A percentile compares a stretch with the other conserved stretches of the same genome.
Evolutionary conservation across 2,888 invertebrate genomes (phyloP).

Genomic region (Rutpela maculata): DNA sequence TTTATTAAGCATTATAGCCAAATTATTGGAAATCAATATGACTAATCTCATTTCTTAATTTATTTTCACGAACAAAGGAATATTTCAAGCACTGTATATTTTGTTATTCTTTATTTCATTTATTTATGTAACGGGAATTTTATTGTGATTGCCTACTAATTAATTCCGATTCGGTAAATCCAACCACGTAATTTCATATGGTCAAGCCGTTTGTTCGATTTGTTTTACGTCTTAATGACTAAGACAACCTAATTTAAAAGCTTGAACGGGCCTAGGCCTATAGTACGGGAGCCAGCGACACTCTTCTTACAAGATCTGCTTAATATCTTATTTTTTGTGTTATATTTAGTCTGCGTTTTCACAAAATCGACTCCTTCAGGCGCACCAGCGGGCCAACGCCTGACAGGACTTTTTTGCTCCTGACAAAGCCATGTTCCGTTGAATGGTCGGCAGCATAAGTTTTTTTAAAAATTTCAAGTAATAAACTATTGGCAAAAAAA

Average conservation of each 20-base stretch:
- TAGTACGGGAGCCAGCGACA: too few species aligned
- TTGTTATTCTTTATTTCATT: conserved; percentile 5
- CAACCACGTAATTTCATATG: not conserved
- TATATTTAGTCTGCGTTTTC: too few species aligned
- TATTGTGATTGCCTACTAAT: conserved; percentile 5
- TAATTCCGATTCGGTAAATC: conserved; percentile 10
- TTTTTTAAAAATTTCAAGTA: too few species aligned
- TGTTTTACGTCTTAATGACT: not conserved
- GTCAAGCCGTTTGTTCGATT: not conserved
- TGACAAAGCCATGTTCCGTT: too few species aligned
- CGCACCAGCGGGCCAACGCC: too few species aligned
- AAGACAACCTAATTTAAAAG: not conserved
- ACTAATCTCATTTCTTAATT: not conserved
- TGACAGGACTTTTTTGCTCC: too few species aligned
- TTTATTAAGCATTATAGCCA: not conserved
- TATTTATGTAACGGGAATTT: conserved; percentile 2
- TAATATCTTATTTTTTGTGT: too few species aligned
- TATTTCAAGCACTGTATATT: not conserved
- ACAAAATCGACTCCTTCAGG: too few species aligned
- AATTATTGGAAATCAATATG: not conserved
- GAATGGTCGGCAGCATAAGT: too few species aligned
- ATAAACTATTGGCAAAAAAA: too few species aligned
- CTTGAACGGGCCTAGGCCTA: too few species aligned
- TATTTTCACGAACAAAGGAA: not conserved
- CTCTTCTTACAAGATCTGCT: too few species aligned